Conservation (phyloP, 2,888 invertebrate species). For the Callyntrura guangdongensis region DNA sequence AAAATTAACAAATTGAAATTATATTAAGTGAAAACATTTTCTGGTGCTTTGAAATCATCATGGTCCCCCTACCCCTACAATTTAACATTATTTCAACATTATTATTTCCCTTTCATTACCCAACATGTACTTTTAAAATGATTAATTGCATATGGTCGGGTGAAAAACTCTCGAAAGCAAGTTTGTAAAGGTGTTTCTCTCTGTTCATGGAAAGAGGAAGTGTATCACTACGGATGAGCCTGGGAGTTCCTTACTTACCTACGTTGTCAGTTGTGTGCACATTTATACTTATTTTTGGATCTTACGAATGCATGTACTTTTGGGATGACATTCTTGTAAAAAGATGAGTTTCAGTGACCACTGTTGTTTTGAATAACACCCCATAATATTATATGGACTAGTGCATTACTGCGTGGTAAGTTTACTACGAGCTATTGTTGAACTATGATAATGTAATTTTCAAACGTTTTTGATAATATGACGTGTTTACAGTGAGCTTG, state of each 20-base stretch:
- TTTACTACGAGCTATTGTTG: constrained; percentile 2
- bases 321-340: neutral
- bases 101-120: constrained; percentile 38
- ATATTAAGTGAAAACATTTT: constrained; percentile 68
- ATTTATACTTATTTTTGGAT: neutral
- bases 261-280: too few relatives aligned
- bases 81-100: neutral
- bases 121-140: constrained; percentile 40
- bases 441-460: neutral
- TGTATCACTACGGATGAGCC: constrained; percentile 36
- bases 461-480: constrained; percentile 37
- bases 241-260: constrained; percentile 27
- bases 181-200: neutral
- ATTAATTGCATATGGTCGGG: constrained; percentile 28
- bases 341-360: constrained; percentile 25
- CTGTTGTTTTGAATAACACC: constrained; percentile 18
- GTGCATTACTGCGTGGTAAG: constrained; percentile 28
- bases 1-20: constrained; percentile 64
- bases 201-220: constrained; percentile 52
- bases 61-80: neutral
- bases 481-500: constrained; percentile 56
- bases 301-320: neutral
- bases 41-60: neutral
- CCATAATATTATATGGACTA: neutral
- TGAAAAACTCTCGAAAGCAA: constrained; percentile 50